Conservation (phyloP, 2,888 invertebrate genomes). For the Drosophila ezoana region DNA sequence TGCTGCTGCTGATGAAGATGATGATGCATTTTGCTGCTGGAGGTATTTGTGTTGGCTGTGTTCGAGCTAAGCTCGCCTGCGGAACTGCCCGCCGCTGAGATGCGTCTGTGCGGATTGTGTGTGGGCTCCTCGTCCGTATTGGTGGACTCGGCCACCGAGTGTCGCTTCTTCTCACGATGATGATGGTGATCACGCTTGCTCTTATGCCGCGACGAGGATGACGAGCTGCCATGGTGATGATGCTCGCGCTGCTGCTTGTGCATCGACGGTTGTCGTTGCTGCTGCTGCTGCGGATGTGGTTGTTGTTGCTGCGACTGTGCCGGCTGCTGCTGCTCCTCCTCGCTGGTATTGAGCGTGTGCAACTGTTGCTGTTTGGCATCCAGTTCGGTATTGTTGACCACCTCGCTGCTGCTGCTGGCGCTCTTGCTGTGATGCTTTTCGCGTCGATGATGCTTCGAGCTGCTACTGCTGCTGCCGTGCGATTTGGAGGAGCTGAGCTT, state of each 20-base stretch:
- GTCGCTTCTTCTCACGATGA: constrained; percentile 84
- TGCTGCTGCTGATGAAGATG: constrained; percentile 41
- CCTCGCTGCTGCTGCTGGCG: constrained; percentile 25
- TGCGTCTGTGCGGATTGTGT: constrained; percentile 70
- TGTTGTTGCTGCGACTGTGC: constrained; percentile 1
- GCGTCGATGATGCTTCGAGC: constrained; percentile 69
- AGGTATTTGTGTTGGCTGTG: constrained; percentile 32
- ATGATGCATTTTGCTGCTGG: constrained; percentile 55
- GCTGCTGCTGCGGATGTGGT: constrained; percentile 8
- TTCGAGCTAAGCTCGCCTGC: constrained; percentile 67
- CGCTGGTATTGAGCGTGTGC: constrained; percentile 64
- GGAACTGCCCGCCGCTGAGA: constrained; percentile 72
- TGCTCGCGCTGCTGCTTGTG: constrained; percentile 64
- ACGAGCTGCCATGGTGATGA: constrained; percentile 61
- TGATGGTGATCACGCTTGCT: constrained; percentile 82
- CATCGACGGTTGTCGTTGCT: constrained; percentile 8
- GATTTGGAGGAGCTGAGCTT: constrained; percentile 43
- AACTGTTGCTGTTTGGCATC: constrained; percentile 33
- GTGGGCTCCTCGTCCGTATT: constrained; percentile 77
- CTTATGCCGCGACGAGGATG: constrained; percentile 81
- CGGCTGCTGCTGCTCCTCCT: constrained; percentile 62
- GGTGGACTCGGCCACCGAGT: constrained; percentile 73
- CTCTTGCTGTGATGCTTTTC: constrained; percentile 82
- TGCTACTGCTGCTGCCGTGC: constrained; percentile 52
- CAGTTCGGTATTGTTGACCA: constrained; percentile 34